Evolutionary conservation across 1,140 invertebrate species (phyloP).

Genomic region (Trichogramma pretiosum): DNA sequence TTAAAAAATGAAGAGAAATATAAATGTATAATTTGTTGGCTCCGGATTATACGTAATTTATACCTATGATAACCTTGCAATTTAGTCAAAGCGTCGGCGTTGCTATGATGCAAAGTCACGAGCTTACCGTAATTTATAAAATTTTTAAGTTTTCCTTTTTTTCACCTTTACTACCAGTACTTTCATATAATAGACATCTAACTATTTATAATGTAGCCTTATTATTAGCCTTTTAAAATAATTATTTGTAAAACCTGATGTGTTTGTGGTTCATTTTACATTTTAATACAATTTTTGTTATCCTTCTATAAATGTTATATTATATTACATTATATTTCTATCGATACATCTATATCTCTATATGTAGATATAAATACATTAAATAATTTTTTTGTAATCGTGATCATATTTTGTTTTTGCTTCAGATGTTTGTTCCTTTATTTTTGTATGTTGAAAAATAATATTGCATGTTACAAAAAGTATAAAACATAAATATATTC

Average conservation of each 20-base stretch:
- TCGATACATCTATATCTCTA: constrained; percentile 20
- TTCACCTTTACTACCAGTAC: constrained; percentile 9
- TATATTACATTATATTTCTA: no score
- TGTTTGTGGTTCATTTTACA: no score
- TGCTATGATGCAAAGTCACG: no score
- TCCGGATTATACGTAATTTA: neutral
- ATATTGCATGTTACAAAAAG: constrained; percentile 13
- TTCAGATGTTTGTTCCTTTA: constrained; percentile 41
- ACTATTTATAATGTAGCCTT: no score
- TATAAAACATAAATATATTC: neutral
- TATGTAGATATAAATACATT: neutral
- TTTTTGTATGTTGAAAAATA: no score
- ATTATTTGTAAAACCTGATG: constrained; percentile 16
- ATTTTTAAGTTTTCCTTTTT: constrained; percentile 10
- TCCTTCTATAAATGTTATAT: no score
- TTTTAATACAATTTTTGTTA: no score
- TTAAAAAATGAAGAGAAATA: no score
- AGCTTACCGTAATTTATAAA: neutral
- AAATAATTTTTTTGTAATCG: constrained; percentile 15
- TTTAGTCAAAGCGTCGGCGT: constrained; percentile 11
- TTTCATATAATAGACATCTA: constrained; percentile 4
- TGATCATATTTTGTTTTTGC: constrained; percentile 13
- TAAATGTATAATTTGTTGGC: no score
- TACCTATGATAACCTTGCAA: neutral
- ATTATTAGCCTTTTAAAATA: constrained; percentile 10